A percentile compares a stretch with the other conserved stretches of the same genome.
Conservation (phyloP, 2,113 vertebrate species). For the Amphiprion percula region DNA sequence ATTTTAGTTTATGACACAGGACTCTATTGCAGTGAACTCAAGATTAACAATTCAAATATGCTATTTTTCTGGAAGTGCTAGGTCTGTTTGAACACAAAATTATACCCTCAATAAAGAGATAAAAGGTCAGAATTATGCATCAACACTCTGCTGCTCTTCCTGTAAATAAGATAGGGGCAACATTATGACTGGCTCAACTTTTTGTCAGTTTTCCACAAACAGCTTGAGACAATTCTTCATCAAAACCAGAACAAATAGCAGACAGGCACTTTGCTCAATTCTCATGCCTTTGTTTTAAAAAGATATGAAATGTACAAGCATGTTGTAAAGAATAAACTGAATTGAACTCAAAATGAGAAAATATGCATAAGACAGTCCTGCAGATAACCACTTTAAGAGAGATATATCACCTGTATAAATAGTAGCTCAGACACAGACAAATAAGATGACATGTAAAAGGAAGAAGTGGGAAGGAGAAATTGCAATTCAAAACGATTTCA, state of each 20-base stretch:
- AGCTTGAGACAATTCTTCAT: too few relatives aligned
- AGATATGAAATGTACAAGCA: background rate
- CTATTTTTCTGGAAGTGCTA: too few relatives aligned
- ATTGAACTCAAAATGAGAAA: conserved; percentile 16
- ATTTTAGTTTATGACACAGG: too few relatives aligned
- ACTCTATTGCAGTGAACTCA: too few relatives aligned
- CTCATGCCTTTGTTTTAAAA: too few relatives aligned
- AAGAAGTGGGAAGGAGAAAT: conserved; percentile 4
- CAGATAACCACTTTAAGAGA: conserved; percentile 1
- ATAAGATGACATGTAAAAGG: conserved; percentile 17
- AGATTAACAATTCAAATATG: too few relatives aligned
- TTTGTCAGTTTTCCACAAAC: too few relatives aligned
- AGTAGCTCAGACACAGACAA: conserved; percentile 5
- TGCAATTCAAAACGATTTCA: conserved; percentile 28
- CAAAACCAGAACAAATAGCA: too few relatives aligned
- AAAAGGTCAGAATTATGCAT: background rate
- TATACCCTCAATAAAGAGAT: background rate
- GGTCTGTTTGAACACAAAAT: background rate
- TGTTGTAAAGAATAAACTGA: conserved; percentile 26
- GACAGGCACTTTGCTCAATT: too few relatives aligned
- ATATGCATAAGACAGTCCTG: conserved; percentile 6
- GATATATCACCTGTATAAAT: conserved; percentile 37
- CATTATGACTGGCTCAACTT: too few relatives aligned
- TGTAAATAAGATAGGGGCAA: background rate
- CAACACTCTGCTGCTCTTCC: background rate